Conservation (phyloP, 2,797 vertebrate species). For the Labroides dimidiatus region DNA sequence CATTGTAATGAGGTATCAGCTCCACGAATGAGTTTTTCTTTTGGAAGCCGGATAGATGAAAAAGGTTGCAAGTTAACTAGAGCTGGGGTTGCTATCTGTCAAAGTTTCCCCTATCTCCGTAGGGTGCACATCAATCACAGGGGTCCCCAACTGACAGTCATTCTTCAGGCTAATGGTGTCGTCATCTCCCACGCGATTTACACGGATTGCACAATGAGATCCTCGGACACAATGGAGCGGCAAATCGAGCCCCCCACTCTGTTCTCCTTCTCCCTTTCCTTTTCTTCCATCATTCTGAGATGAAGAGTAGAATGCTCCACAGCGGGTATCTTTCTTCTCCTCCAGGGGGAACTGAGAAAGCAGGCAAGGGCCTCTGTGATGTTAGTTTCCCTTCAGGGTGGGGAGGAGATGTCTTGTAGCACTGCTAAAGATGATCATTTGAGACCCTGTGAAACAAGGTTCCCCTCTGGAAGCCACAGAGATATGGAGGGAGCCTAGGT, state of each 20-base stretch:
- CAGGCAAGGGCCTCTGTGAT: constrained; percentile 82
- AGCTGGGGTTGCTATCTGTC: constrained; percentile 68
- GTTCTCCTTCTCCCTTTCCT: constrained; percentile 68
- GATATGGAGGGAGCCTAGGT: constrained; percentile 54
- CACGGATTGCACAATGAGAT: constrained; percentile 70
- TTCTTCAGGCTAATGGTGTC: constrained; percentile 74
- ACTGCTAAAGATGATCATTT: constrained; percentile 84
- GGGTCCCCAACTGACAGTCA: constrained; percentile 66
- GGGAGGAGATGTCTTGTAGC: constrained; percentile 82
- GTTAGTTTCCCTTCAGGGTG: constrained; percentile 82
- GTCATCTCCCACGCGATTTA: constrained; percentile 74
- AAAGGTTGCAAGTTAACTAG: constrained; percentile 74
- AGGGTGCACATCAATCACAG: constrained; percentile 70
- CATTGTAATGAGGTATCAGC: constrained; percentile 69
- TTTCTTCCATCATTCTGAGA: constrained; percentile 78
- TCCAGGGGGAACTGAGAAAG: constrained; percentile 78
- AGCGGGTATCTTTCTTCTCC: constrained; percentile 83
- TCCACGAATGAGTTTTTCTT: constrained; percentile 51
- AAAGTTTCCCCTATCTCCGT: constrained; percentile 68
- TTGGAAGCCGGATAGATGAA: constrained; percentile 56
- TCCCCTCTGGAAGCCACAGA: constrained; percentile 63
- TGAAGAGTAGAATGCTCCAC: constrained; percentile 82
- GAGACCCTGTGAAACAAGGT: constrained; percentile 77
- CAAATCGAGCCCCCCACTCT: constrained; percentile 61
- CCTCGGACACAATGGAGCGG: constrained; percentile 78